Evolutionary conservation across 2,113 vertebrate genomes (phyloP), one percentile per base, ranked within the genome.

Genomic region (Castor canadensis): DNA sequence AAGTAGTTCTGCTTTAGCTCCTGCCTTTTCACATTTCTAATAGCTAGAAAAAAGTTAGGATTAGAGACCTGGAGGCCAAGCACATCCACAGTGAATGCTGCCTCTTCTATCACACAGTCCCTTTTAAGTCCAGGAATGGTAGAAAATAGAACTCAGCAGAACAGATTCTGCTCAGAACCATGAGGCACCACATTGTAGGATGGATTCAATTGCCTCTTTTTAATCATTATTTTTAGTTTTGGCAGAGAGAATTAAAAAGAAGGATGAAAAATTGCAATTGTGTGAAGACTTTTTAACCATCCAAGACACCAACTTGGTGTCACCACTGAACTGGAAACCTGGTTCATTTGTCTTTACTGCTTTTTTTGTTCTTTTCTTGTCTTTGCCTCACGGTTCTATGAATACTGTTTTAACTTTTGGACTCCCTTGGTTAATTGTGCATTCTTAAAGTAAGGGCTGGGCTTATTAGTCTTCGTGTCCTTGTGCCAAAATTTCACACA

Each of bases 1-100:
- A 94, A 52, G 35, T 85, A 43, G 62, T 67, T 94, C 11, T 52
- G 16, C 62, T 95, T 81, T 69, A 5, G 6, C 81, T 92, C 38
- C 64, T 77, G 52, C 17, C 66, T 79, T 89, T 94, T 82, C 58
- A 24, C 15, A 52, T 91, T 96, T 75, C 87, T 75, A 75, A 91
- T 75, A 89, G 69, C 83, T 95, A n/a, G 79, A 26, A 91, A 3
- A 49, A 79, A 47, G 13, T 58, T 92, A 77, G 49, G 47, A 28
- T 73, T 77, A 75, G 49, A 79, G 72, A 91, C 24, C 32, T 56
- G 38, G 69, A 91, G n/a, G 32, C 38, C 15, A 5, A 10, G 15
- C 28, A 7, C 9, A 26, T 24, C 22, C 35, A 56, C 30, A 45
- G 24, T 52, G 26, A 38, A 20, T n/a, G 35, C 49, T 72, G 22